Base-by-base conservation (phyloP, 2,888 invertebrate species). In the Plagiodera versicolora region DNA sequence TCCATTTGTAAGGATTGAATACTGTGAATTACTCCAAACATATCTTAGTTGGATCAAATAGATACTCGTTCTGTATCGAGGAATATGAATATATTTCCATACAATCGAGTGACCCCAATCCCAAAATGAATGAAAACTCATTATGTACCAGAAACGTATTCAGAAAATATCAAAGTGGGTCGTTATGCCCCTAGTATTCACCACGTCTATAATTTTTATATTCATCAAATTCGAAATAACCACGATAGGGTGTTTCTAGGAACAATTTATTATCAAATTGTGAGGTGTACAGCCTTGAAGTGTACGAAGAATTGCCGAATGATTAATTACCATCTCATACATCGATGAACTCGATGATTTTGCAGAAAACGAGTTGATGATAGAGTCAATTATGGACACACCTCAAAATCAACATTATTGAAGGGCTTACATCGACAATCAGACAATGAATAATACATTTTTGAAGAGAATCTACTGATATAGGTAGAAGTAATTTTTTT, bases 251-350 rank as follows among this genome's bases (percentile, higher is more conserved):
- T 32, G 32, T 32, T 32, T 2, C 32, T 32, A 1, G 6, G 32
- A 6, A 32, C 9, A 32, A 32, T 32, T 11, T 32, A 32, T 32
- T 32, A 32, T 32, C 32, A 11, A 32, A 32, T 32, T 32, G 32
- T 11, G 32, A 32, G 8, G 32, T 6, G 2, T 32, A 2, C 32
- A 9, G 57, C 65, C 63, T 65, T 61, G 59, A 56, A 52, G 35
- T 52, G 44, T 60, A 63, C 50, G 62, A 55, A 56, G 58, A 64
- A 56, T 53, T 63, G 61, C 11, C 10, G 32, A 32, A 32, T 67
- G 67, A 67, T 64, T 67, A 65, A 67, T 67, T 57, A 47, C 48
- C 19, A 30, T 19, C 0, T 44, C 28, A 48, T 45, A 30, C 47
- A 64, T 67, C 61, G 67, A 63, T 67, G 59, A 32, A 11, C 10